phyloP scores from a whole-genome alignment of 2,888 invertebrate genomes.

The Druceiella hillmani region DNA sequence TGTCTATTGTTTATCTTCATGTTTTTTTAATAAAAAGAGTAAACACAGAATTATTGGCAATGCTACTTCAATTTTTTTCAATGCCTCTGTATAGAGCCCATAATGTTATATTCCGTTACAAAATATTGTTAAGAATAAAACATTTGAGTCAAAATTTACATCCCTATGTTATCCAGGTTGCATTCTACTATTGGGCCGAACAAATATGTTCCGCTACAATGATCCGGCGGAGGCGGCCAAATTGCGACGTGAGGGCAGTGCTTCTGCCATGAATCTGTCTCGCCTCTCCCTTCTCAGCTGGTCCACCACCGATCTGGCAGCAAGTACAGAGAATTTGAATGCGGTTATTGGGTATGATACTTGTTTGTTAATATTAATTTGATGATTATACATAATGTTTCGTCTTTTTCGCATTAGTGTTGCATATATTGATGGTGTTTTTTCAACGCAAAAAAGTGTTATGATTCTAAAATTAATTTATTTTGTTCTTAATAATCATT shows the following conservation, averaged over 20 bases:
- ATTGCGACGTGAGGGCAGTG: slow-evolving; percentile 67
- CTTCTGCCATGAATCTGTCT: slow-evolving; percentile 70
- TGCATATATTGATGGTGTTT: not conserved
- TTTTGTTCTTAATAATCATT: no score
- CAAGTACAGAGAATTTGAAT: slow-evolving; percentile 62
- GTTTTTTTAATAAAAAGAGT: no score
- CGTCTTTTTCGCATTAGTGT: not conserved
- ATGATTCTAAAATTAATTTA: no score
- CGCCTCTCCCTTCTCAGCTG: slow-evolving; percentile 76
- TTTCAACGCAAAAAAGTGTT: no score
- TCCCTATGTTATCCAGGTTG: no score
- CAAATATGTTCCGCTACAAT: slow-evolving; percentile 83
- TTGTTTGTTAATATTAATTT: slow-evolving; percentile 1
- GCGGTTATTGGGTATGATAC: slow-evolving; percentile 23
- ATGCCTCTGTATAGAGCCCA: no score
- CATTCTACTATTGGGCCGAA: slow-evolving; percentile 69
- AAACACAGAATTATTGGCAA: no score
- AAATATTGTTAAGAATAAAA: no score
- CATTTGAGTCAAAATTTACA: no score
- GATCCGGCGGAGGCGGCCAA: slow-evolving; percentile 86
- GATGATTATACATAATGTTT: not conserved
- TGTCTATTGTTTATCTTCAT: no score
- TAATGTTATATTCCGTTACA: no score
- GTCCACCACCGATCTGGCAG: slow-evolving; percentile 76
- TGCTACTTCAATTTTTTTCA: no score